Conservation (phyloP, 2,113 vertebrate species). For the Cyprinodon variegatus region DNA sequence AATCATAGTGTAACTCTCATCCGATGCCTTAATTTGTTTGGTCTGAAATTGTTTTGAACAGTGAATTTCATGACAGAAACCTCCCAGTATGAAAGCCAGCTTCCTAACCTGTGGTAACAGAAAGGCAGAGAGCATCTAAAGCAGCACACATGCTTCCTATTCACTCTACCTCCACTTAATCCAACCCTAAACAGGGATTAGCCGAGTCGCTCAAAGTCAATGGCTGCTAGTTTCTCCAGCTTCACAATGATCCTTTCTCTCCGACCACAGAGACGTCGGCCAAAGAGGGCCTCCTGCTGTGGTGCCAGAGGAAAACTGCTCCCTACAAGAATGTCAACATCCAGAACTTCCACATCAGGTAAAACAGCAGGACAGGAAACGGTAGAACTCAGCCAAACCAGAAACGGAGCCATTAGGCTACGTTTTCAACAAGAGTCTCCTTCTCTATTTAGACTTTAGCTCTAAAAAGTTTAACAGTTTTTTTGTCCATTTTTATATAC, state of each 20-base stretch:
- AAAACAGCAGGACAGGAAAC: neutral
- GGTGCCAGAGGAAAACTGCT: constrained; percentile 99
- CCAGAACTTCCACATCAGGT: constrained; percentile 99
- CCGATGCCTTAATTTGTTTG: neutral
- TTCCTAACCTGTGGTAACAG: neutral
- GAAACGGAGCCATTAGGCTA: no score
- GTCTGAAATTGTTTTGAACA: neutral
- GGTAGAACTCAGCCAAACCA: no score
- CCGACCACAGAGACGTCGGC: constrained; percentile 91
- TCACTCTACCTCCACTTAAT: constrained; percentile 50
- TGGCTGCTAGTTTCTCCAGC: constrained; percentile 35
- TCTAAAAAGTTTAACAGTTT: no score
- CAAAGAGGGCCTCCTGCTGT: constrained; percentile 95
- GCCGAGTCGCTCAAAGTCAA: constrained; percentile 44
- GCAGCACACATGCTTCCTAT: constrained; percentile 25
- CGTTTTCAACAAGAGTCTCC: no score
- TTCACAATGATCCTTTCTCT: constrained; percentile 43
- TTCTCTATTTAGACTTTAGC: no score
- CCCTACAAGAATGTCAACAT: constrained; percentile 99
- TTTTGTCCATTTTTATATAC: no score
- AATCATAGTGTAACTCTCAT: neutral
- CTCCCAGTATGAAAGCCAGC: neutral
- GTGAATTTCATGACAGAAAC: neutral
- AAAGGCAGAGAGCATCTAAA: constrained; percentile 16
- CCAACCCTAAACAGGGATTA: constrained; percentile 56